Percentiles rank a stretch among this genome's conserved stretches.
Conservation (phyloP, 2,113 vertebrate species). For the Paradoxurus hermaphroditus region DNA sequence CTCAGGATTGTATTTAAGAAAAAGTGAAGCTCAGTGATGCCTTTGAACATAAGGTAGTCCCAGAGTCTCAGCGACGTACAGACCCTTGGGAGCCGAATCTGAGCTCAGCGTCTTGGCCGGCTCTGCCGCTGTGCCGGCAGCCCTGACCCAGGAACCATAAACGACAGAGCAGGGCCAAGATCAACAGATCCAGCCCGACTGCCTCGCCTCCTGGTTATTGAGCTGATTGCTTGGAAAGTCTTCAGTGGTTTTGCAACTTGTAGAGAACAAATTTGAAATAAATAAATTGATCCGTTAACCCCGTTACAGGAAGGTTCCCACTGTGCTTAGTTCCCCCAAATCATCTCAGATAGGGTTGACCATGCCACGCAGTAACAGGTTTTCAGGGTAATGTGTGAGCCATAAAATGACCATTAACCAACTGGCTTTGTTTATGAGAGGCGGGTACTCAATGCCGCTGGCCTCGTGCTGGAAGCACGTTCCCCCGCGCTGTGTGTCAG, state of each 20-base stretch:
- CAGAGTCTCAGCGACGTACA: neutral
- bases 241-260: constrained; percentile 59
- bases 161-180: neutral
- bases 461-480: neutral
- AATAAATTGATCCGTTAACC: constrained; percentile 65
- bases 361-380: neutral
- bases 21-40: neutral
- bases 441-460: constrained; percentile 19
- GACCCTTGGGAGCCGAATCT: neutral
- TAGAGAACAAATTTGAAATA: constrained; percentile 68
- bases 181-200: neutral
- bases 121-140: neutral
- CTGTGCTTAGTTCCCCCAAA: constrained; percentile 9
- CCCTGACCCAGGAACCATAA: neutral
- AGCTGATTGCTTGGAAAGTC: constrained; percentile 22
- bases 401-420: constrained; percentile 39
- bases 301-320: constrained; percentile 49
- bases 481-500: neutral
- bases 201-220: neutral
- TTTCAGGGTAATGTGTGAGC: neutral
- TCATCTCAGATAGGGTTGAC: constrained; percentile 1
- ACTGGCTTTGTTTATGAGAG: constrained; percentile 1
- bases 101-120: neutral
- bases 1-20: neutral
- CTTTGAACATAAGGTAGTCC: neutral